Percentiles rank a stretch among this genome's conserved stretches.
Conservation (phyloP, 2,888 invertebrate species). For the Harpagoxenus sublaevis region DNA sequence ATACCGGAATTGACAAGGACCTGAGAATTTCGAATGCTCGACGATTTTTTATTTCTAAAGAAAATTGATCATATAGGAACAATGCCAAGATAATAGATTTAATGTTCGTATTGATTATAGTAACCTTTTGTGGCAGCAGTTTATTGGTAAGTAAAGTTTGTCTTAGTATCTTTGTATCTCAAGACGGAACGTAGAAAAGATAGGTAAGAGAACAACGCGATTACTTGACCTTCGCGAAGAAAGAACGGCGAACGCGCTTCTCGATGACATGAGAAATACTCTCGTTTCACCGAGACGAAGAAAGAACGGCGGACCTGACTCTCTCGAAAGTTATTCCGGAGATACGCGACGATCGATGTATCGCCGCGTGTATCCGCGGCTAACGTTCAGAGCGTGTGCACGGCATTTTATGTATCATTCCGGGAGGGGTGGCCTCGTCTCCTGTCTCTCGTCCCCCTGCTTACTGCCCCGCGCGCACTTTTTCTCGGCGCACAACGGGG, state of each 20-base stretch:
- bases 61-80: no score
- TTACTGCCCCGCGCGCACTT: slow-evolving; percentile 33
- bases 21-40: not conserved
- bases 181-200: not conserved
- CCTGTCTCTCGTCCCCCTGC: slow-evolving; percentile 57
- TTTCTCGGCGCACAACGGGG: slow-evolving; percentile 74
- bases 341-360: slow-evolving; percentile 36
- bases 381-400: slow-evolving; percentile 62
- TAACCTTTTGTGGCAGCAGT: not conserved
- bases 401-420: slow-evolving; percentile 78
- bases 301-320: not conserved
- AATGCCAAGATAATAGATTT: not conserved
- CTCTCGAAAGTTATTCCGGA: slow-evolving; percentile 7
- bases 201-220: not conserved
- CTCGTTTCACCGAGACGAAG: not conserved
- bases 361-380: slow-evolving; percentile 41
- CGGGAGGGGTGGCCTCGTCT: slow-evolving; percentile 59
- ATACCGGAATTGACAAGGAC: not conserved
- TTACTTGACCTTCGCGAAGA: not conserved
- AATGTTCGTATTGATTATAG: not conserved
- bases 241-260: not conserved
- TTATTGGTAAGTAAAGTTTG: not conserved
- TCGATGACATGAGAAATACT: not conserved
- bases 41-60: not conserved
- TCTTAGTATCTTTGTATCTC: not conserved